A percentile compares a stretch with the other conserved stretches of the same genome.
Evolutionary conservation across 2,113 vertebrate species (phyloP).

Genomic region (Cyanistes caeruleus): DNA sequence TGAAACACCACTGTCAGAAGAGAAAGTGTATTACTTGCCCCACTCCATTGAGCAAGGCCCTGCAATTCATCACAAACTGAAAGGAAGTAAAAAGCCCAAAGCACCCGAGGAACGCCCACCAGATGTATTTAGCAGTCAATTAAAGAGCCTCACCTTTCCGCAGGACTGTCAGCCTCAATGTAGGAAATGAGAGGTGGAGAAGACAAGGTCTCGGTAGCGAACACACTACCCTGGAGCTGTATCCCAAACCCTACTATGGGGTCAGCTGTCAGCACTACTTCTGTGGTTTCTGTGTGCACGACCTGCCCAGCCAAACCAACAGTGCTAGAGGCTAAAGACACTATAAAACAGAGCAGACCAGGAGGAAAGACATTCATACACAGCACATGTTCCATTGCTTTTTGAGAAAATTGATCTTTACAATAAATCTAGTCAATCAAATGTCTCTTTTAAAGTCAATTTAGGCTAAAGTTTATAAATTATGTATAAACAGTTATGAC

Average conservation of each 20-base stretch:
- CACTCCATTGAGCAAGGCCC: background rate
- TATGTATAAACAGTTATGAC: background rate
- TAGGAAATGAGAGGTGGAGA: slow-evolving; percentile 98
- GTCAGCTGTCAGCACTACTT: slow-evolving; percentile 90
- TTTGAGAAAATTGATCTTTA: background rate
- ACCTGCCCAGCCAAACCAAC: slow-evolving; percentile 96
- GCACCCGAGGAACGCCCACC: background rate
- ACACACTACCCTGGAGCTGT: slow-evolving; percentile 96
- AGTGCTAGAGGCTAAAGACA: slow-evolving; percentile 95
- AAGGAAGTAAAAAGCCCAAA: background rate
- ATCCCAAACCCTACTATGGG: slow-evolving; percentile 94
- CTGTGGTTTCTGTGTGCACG: slow-evolving; percentile 96
- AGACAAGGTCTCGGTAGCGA: slow-evolving; percentile 94
- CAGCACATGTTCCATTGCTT: background rate
- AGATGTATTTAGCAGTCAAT: background rate
- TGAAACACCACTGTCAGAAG: slow-evolving; percentile 54
- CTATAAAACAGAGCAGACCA: slow-evolving; percentile 73
- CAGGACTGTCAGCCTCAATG: slow-evolving; percentile 95
- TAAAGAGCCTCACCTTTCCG: slow-evolving; percentile 86
- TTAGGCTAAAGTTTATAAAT: background rate
- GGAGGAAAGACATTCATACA: slow-evolving; percentile 37
- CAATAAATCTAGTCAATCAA: background rate
- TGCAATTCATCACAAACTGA: slow-evolving; percentile 40
- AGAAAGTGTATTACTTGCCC: slow-evolving; percentile 33
- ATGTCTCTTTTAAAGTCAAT: background rate